Percentiles rank a stretch among this genome's conserved stretches.
phyloP scores from a whole-genome alignment of 2,797 vertebrate genomes.

The Helarctos malayanus region DNA sequence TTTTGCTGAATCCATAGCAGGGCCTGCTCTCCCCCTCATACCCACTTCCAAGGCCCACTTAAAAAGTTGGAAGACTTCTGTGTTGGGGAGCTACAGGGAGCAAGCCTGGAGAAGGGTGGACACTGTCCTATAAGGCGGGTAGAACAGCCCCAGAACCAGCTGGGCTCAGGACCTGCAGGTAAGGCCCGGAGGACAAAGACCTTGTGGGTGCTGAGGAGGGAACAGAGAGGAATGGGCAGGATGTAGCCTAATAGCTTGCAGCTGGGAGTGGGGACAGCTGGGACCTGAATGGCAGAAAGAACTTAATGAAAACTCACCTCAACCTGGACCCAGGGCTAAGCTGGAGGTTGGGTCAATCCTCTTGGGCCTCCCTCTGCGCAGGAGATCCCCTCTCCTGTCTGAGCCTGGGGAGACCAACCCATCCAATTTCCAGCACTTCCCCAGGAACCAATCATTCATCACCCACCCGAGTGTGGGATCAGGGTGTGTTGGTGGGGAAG shows the following conservation, averaged over 20 bases:
- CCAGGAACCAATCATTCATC: background rate
- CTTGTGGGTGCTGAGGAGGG: background rate
- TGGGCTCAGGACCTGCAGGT: background rate
- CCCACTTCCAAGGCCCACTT: background rate
- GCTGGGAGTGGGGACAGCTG: background rate
- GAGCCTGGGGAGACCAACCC: background rate
- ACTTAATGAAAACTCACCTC: slow-evolving; percentile 35
- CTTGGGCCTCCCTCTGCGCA: background rate
- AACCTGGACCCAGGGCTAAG: background rate
- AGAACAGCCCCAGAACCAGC: background rate
- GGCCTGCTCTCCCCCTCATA: background rate
- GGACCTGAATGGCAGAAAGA: background rate
- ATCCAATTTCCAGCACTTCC: slow-evolving; percentile 13
- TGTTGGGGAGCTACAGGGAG: background rate
- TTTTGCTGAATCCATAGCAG: slow-evolving; percentile 11
- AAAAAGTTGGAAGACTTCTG: slow-evolving; percentile 14
- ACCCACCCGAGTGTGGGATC: background rate
- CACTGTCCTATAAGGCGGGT: background rate
- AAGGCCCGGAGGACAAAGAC: background rate
- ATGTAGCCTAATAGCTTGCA: background rate
- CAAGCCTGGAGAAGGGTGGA: background rate
- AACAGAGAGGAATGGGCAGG: background rate
- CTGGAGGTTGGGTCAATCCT: background rate
- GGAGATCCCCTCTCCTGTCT: background rate
- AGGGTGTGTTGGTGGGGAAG: background rate